Percentiles rank a stretch among this genome's conserved stretches.
Evolutionary conservation across 2,888 invertebrate species (phyloP).

Genomic region (Drosophila rellima): DNA sequence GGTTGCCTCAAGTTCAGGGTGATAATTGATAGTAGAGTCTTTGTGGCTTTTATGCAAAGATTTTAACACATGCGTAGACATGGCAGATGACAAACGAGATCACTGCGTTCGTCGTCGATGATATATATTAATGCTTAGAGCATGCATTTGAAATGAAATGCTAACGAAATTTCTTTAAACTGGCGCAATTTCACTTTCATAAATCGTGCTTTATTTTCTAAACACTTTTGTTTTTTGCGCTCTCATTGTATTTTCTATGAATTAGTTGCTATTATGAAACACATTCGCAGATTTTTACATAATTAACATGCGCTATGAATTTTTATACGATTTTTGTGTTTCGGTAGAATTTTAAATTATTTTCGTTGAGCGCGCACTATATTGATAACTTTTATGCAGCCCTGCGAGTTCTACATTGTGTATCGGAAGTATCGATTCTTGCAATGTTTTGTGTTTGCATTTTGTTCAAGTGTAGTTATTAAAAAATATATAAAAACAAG

Average conservation of each 20-base stretch:
- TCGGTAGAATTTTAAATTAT: conserved; percentile 30
- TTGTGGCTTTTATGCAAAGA: conserved; percentile 53
- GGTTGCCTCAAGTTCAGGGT: conserved; percentile 66
- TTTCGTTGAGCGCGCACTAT: conserved; percentile 10
- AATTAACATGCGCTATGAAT: conserved; percentile 33
- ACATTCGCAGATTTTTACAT: conserved; percentile 33
- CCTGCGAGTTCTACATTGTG: conserved; percentile 36
- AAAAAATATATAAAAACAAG: conserved; percentile 19
- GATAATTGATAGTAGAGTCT: conserved; percentile 64
- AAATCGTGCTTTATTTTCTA: conserved; percentile 68
- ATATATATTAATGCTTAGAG: conserved; percentile 63
- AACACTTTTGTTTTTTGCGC: conserved; percentile 49
- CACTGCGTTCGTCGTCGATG: conserved; percentile 13
- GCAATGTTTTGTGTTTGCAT: conserved; percentile 34
- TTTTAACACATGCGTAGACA: conserved; percentile 71
- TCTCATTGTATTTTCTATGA: conserved; percentile 16
- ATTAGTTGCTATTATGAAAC: conserved; percentile 63
- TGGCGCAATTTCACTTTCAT: conserved; percentile 78
- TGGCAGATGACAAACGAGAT: conserved; percentile 32
- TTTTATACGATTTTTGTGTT: neutral
- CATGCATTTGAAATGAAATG: conserved; percentile 71
- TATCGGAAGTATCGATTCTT: conserved; percentile 46
- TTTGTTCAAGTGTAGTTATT: conserved; percentile 1
- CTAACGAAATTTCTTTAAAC: conserved; percentile 74
- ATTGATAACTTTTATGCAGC: conserved; percentile 23